Evolutionary conservation across 2,113 vertebrate genomes (phyloP).

Genomic region (Lycaon pictus): DNA sequence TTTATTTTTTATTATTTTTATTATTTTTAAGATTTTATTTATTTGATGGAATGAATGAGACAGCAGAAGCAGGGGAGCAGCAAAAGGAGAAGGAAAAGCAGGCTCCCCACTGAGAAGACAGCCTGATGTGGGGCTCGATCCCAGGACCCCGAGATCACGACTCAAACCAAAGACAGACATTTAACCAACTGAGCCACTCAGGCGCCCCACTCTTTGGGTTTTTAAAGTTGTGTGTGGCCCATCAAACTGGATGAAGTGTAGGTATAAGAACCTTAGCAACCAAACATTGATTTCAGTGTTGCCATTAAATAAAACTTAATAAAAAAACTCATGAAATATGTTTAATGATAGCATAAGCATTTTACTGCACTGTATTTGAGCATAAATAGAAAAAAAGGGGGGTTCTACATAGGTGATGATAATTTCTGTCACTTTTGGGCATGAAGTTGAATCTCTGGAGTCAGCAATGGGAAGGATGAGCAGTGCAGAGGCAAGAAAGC

Average conservation of each 20-base stretch:
- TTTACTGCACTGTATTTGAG: background rate
- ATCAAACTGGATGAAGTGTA: background rate
- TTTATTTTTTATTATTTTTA: background rate
- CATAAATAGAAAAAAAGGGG: background rate
- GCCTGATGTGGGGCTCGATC: background rate
- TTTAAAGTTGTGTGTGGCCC: background rate
- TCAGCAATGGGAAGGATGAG: background rate
- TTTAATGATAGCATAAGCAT: background rate
- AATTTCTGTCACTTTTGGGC: background rate
- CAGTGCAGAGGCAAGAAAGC: background rate
- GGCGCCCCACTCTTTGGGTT: background rate
- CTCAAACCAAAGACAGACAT: background rate
- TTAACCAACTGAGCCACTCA: background rate
- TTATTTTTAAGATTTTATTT: background rate
- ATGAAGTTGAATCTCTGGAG: background rate
- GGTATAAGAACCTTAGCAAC: background rate
- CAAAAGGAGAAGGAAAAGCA: background rate
- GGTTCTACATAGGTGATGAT: background rate
- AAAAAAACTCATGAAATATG: background rate
- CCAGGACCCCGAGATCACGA: background rate
- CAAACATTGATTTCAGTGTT: background rate
- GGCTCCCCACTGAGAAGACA: background rate
- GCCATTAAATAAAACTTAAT: background rate
- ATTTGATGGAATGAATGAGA: background rate
- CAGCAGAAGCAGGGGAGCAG: background rate